phyloP scores from a whole-genome alignment of 2,888 invertebrate genomes.

The Drosophila mimetica region DNA sequence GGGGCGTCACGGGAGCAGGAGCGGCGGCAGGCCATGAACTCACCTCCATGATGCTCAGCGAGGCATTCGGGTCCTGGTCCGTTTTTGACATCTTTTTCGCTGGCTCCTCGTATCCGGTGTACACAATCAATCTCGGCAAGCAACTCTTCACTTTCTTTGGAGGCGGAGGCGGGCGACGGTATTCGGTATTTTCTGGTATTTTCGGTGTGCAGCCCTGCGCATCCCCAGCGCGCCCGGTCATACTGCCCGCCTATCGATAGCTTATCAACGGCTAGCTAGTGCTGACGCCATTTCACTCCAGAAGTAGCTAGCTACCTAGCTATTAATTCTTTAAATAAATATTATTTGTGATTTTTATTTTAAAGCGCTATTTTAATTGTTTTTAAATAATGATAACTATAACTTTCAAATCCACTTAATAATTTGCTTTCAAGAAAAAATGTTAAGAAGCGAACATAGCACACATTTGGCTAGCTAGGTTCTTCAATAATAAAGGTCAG shows the following conservation, averaged over 20 bases:
- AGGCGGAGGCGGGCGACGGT: conserved; percentile 6
- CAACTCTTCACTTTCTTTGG: conserved; percentile 12
- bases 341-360: neutral
- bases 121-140: conserved; percentile 39
- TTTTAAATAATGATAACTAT: neutral
- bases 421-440: too few species aligned
- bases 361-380: too few species aligned
- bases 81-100: conserved; percentile 86
- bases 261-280: neutral
- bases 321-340: neutral
- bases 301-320: neutral
- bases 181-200: conserved; percentile 9
- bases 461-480: too few species aligned
- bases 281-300: conserved; percentile 1
- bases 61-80: conserved; percentile 91
- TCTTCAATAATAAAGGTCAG: too few species aligned
- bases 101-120: conserved; percentile 39
- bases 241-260: neutral
- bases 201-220: conserved; percentile 51
- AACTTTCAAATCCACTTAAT: too few species aligned
- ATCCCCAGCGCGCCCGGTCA: neutral
- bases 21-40: conserved; percentile 80
- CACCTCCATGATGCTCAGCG: conserved; percentile 95
- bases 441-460: too few species aligned
- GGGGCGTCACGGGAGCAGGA: neutral